A percentile compares a stretch with the other conserved stretches of the same genome.
These are phyloP conservation scores for Erpornis zantholeuca DNA, from an alignment of 2,113 vertebrate species.

Conservation along the genomic window DNA sequence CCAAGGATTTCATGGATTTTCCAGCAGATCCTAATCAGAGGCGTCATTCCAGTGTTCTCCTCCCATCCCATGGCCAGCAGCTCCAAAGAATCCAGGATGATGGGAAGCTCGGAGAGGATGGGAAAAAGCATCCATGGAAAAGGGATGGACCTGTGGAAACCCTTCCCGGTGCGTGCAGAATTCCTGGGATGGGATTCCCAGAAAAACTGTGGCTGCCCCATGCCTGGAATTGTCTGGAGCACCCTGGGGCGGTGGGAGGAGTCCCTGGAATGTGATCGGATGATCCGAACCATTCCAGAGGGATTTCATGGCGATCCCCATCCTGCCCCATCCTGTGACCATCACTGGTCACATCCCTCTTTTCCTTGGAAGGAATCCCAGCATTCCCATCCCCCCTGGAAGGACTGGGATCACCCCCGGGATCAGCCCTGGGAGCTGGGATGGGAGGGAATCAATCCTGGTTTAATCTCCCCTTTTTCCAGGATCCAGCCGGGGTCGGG, in stretches of 20 bases:
- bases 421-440: neutral
- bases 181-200: neutral
- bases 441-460: neutral
- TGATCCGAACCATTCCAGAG: neutral
- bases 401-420: neutral
- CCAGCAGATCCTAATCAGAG: fast-evolving
- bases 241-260: neutral
- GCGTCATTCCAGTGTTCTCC: neutral
- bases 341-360: neutral
- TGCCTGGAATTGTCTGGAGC: neutral
- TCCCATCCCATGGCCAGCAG: neutral
- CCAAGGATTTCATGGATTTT: neutral
- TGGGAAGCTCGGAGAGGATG: fast-evolving
- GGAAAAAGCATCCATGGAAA: neutral
- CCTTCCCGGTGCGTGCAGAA: too few species aligned
- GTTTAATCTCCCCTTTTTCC: conserved; percentile 44
- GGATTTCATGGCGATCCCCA: fast-evolving
- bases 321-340: too few species aligned
- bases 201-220: neutral
- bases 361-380: neutral
- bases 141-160: fast-evolving
- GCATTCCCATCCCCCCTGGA: neutral
- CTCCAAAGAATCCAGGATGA: fast-evolving
- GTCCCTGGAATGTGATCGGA: too few species aligned
- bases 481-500: neutral